Conservation (phyloP, 2,113 vertebrate species). For the Rattus rattus region DNA sequence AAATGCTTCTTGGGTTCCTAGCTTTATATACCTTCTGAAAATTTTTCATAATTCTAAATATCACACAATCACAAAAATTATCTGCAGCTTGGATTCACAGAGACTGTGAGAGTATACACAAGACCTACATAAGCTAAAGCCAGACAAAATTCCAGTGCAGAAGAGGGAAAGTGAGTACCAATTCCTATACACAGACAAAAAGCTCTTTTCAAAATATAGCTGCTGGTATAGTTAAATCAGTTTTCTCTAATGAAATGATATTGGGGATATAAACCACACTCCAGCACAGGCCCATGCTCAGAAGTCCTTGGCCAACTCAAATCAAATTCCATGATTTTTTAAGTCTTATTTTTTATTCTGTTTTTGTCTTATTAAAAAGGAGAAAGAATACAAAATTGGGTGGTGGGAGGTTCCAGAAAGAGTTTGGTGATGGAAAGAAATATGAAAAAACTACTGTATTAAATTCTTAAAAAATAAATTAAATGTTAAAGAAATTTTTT, state of each 20-base stretch:
- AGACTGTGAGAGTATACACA: not conserved
- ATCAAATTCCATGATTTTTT: not conserved
- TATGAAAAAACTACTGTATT: not conserved
- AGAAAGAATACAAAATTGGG: not conserved
- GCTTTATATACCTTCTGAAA: too few relatives aligned
- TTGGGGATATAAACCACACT: not conserved
- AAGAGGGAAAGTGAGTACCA: not conserved
- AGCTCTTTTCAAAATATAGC: not conserved
- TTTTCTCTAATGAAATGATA: not conserved
- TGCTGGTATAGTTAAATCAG: not conserved
- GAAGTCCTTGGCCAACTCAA: not conserved
- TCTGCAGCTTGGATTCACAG: not conserved
- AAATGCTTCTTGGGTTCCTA: too few relatives aligned
- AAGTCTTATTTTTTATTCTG: not conserved
- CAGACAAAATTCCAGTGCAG: not conserved
- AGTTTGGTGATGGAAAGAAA: not conserved
- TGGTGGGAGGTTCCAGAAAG: not conserved
- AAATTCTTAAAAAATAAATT: not conserved
- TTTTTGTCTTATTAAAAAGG: not conserved
- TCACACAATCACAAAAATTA: too few relatives aligned
- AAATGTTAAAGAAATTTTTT: not conserved
- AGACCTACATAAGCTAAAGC: not conserved
- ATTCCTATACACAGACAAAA: not conserved
- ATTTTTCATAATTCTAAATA: too few relatives aligned
- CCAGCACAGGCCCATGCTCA: not conserved